Percentiles rank a stretch among this genome's conserved stretches.
Conservation (phyloP, 1,140 invertebrate species). For the Pectinophora gossypiella region DNA sequence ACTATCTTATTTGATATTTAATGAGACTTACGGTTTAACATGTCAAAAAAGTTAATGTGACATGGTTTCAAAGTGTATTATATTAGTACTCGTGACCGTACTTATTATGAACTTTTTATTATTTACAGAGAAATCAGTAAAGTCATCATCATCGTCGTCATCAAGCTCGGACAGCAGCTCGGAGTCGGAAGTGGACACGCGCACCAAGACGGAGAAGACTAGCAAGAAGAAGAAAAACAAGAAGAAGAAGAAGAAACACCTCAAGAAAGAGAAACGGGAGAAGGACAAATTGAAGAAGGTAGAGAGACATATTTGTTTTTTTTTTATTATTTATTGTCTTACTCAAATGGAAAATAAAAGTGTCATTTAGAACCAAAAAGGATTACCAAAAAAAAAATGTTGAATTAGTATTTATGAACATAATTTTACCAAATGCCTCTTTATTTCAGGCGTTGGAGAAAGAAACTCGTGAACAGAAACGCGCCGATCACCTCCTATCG, state of each 20-base stretch:
- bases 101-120: conserved; percentile 5
- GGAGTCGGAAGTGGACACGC: conserved; percentile 58
- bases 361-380: not conserved
- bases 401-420: no score
- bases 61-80: no score
- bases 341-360: no score
- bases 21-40: no score
- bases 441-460: conserved; percentile 77
- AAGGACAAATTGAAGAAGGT: conserved; percentile 76
- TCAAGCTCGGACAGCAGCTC: conserved; percentile 50
- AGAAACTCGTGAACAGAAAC: conserved; percentile 79
- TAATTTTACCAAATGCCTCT: not conserved
- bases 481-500: conserved; percentile 80
- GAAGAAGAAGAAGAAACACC: conserved; percentile 75
- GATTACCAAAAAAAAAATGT: not conserved
- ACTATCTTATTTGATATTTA: no score
- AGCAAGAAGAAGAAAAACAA: conserved; percentile 82
- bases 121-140: conserved; percentile 26
- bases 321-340: no score
- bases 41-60: no score
- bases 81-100: no score
- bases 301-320: conserved; percentile 8
- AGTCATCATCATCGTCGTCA: conserved; percentile 48
- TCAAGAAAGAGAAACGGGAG: conserved; percentile 75
- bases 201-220: conserved; percentile 74